Base-by-base conservation (phyloP, 1,140 invertebrate genomes). In the Popillia japonica region DNA sequence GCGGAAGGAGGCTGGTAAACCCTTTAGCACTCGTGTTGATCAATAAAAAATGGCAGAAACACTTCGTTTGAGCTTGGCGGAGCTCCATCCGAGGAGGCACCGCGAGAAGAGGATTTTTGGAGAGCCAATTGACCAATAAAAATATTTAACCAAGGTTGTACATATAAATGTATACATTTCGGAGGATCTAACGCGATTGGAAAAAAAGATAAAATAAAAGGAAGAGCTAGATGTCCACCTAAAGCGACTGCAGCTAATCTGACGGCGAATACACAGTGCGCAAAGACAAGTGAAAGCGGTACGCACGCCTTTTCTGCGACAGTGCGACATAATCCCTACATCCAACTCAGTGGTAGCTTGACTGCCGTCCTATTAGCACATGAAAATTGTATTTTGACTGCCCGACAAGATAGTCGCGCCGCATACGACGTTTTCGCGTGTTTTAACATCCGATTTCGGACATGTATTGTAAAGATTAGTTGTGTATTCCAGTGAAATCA, bases 271-370 rank as follows among this genome's bases (percentile, higher is more conserved):
- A 64, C 76, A 76, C 77, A 78, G 77, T 81, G 80, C 77, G 82
- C 82, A 82, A 80, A 79, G 79, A 81, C 82, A 82, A 83, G 83
- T 84, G 83, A 84, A 84, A 83, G 84, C 82, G 10, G 44, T 48
- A 81, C 82, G 77, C 82, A 82, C 83, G 84, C 83, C 82, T 83
- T 82, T 64, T 64, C 78, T 84, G 84, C 84, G 83, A 85, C 84
- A 84, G 79, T 81, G 81, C 81, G 84, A 85, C 84, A 85, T 20
- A 40, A 85, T 81, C 83, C 78, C 80, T 79, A 80, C 78, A 76
- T 64, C 61, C 20, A 64, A 64, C 68, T 80, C 79, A 78, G 77
- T 78, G 77, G 77, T 80, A 78, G 77, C 77, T 74, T 61, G 79
- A 72, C 79, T 78, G 79, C 77, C 75, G 79, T 55, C 44, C 73